Conservation (phyloP, 2,797 vertebrate genomes). For the Galaxias olidus region DNA sequence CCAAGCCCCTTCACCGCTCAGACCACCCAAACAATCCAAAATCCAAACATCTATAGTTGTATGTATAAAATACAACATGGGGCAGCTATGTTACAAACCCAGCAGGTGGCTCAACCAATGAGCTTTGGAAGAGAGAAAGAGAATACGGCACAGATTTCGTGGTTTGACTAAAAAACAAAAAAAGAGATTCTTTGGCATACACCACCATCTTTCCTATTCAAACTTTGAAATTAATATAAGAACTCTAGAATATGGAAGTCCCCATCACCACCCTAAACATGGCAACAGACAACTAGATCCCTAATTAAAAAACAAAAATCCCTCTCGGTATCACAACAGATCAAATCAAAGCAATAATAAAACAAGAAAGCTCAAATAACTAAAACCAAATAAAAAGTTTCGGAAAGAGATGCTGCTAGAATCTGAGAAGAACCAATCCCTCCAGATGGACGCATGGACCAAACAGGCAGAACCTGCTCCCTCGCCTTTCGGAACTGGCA, state of each 20-base stretch:
- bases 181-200: constrained; percentile 77
- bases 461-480: not conserved
- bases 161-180: constrained; percentile 50
- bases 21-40: not conserved
- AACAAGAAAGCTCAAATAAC: not conserved
- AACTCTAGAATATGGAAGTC: constrained; percentile 20
- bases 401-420: not conserved
- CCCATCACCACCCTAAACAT: constrained; percentile 8
- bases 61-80: constrained; percentile 29
- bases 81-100: constrained; percentile 35
- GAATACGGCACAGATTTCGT: constrained; percentile 34
- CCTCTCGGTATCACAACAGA: not conserved
- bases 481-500: constrained; percentile 1
- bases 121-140: constrained; percentile 25
- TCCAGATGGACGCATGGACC: not conserved
- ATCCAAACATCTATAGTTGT: constrained; percentile 33
- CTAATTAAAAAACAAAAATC: constrained; percentile 1
- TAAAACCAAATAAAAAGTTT: not conserved
- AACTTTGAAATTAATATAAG: constrained; percentile 16
- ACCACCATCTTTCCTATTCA: constrained; percentile 46
- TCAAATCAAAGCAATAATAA: not conserved
- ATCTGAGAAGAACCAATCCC: not conserved
- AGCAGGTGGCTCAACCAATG: constrained; percentile 25
- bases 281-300: not conserved
- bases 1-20: constrained; percentile 4